Evolutionary conservation across 2,797 vertebrate species (phyloP).

Genomic region (Myiotriccus ornatus): DNA sequence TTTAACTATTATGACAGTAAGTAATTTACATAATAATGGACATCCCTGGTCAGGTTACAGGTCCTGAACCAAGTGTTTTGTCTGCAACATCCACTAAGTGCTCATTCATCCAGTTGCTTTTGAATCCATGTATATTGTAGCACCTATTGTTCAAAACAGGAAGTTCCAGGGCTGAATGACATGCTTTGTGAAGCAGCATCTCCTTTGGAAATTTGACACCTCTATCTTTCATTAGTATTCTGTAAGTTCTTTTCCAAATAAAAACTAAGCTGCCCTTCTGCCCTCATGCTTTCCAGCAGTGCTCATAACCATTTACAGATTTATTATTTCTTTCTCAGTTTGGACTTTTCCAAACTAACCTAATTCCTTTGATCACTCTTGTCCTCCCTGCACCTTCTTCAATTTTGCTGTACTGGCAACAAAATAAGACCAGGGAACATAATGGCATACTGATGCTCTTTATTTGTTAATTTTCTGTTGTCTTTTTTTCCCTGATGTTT

Average conservation of each 20-base stretch:
- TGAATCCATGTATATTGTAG: background rate
- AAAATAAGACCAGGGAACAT: background rate
- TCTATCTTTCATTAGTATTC: background rate
- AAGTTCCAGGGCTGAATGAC: background rate
- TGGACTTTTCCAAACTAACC: background rate
- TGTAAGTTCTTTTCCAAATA: background rate
- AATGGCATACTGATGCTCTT: background rate
- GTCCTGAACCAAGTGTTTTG: background rate
- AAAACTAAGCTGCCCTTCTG: background rate
- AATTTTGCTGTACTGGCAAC: background rate
- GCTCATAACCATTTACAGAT: background rate
- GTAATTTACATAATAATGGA: background rate
- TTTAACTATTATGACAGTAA: background rate
- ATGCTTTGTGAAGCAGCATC: background rate
- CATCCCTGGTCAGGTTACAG: background rate
- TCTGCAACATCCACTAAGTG: background rate
- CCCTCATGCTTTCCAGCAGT: background rate
- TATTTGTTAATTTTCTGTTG: background rate
- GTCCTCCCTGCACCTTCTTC: background rate
- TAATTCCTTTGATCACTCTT: background rate
- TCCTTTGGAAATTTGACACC: background rate
- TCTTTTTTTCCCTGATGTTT: background rate
- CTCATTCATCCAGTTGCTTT: background rate
- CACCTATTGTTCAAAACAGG: background rate
- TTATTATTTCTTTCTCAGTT: background rate